Percentiles rank a stretch among this genome's conserved stretches.
Evolutionary conservation across 2,797 vertebrate species (phyloP).

Genomic region (Lophius americanus): DNA sequence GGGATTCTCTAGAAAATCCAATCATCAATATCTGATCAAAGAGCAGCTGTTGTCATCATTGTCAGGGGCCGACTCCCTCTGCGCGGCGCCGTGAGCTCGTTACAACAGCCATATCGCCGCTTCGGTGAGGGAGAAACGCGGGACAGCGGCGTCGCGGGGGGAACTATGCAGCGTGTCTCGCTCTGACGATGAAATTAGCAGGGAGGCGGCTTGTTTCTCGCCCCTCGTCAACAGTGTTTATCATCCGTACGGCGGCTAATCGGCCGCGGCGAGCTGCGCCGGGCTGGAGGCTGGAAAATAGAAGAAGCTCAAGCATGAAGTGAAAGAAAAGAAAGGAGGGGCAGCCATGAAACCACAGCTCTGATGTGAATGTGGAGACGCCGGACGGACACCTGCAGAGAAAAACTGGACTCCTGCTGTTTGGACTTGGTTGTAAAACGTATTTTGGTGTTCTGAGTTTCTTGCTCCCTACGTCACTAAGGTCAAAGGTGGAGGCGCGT

Average conservation of each 20-base stretch:
- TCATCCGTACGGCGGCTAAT: slow-evolving; percentile 16
- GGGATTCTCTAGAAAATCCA: slow-evolving; percentile 29
- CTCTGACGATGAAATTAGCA: slow-evolving; percentile 35
- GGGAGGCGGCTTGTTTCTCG: slow-evolving; percentile 28
- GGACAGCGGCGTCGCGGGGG: slow-evolving; percentile 8
- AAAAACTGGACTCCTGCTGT: no score
- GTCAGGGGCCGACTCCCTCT: slow-evolving; percentile 10
- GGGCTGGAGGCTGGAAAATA: neutral
- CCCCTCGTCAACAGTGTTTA: slow-evolving; percentile 39
- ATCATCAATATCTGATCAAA: slow-evolving; percentile 53
- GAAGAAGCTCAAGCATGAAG: neutral
- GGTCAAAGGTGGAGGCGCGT: no score
- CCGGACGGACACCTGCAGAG: no score
- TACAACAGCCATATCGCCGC: slow-evolving; percentile 10
- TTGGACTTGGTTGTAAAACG: no score
- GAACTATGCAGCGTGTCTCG: slow-evolving; percentile 1
- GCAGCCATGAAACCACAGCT: slow-evolving; percentile 49
- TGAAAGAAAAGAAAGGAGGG: slow-evolving; percentile 18
- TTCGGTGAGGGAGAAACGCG: slow-evolving; percentile 19
- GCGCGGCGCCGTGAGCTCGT: slow-evolving; percentile 22
- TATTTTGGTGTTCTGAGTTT: no score
- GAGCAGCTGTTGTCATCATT: slow-evolving; percentile 39
- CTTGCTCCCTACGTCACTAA: no score
- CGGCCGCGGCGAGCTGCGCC: slow-evolving; percentile 1
- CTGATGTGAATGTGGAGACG: no score